Evolutionary conservation across 35 echinoderm and acorn worm genomes (phyloP).

Genomic region (Anneissia japonica): DNA sequence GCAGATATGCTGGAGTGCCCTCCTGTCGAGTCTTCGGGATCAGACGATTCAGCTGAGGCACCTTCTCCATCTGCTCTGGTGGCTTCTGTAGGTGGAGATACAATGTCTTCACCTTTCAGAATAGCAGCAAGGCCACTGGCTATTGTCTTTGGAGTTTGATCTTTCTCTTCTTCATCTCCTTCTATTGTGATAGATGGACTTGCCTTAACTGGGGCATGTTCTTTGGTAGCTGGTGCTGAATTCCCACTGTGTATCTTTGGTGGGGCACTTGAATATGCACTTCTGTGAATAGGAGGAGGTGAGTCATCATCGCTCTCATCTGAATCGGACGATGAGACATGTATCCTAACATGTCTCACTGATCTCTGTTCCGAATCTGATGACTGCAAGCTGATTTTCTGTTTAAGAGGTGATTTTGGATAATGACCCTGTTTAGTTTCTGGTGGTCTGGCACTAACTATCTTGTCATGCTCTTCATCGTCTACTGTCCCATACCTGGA

Average conservation of each 20-base stretch:
- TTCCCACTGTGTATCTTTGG: neutral
- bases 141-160: neutral
- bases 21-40: neutral
- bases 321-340: neutral
- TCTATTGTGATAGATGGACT: neutral
- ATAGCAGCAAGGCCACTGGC: neutral
- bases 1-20: neutral
- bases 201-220: neutral
- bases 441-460: neutral
- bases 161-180: neutral
- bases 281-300: neutral
- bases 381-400: neutral
- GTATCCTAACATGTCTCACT: neutral
- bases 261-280: neutral
- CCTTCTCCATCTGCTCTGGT: neutral
- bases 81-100: neutral
- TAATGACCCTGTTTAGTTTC: neutral
- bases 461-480: neutral
- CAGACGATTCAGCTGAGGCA: neutral
- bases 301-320: neutral
- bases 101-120: neutral
- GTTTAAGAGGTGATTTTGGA: neutral
- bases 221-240: neutral
- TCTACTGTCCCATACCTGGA: neutral
- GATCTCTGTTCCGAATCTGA: neutral